Conservation (phyloP, 2,797 vertebrate species). For the Microchirus variegatus region DNA sequence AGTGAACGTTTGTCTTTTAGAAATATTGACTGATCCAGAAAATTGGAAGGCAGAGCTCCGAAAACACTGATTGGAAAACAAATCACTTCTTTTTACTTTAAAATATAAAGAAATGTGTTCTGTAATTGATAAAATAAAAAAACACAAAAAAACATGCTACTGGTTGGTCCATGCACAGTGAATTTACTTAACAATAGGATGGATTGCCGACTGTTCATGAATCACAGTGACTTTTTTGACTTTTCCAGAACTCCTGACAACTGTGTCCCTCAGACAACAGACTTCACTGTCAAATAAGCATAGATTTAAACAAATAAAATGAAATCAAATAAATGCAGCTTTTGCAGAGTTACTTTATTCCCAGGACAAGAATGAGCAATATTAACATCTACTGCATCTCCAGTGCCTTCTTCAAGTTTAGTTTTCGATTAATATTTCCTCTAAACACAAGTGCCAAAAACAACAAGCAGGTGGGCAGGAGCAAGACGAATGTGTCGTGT, state of each 20-base stretch:
- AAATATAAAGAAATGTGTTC: too few relatives aligned
- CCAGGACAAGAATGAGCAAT: constrained; percentile 3
- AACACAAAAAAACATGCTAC: too few relatives aligned
- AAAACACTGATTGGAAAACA: neutral
- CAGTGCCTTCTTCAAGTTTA: neutral
- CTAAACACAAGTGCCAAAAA: constrained; percentile 1
- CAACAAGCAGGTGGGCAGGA: constrained; percentile 11
- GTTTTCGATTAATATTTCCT: constrained; percentile 29
- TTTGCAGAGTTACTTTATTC: constrained; percentile 7
- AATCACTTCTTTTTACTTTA: neutral
- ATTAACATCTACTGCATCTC: constrained; percentile 1
- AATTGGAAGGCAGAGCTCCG: too few relatives aligned
- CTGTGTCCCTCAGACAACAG: neutral
- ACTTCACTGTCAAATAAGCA: neutral
- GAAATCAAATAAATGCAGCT: neutral
- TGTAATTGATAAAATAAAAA: too few relatives aligned
- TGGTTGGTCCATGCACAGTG: too few relatives aligned
- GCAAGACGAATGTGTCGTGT: constrained; percentile 28
- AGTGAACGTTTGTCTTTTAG: neutral
- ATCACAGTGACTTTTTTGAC: neutral
- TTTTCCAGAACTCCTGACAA: neutral
- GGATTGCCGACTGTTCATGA: too few relatives aligned
- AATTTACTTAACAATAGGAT: too few relatives aligned
- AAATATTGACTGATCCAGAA: neutral
- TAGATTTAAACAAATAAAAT: neutral